Evolutionary conservation across 2,888 invertebrate species (phyloP).

Genomic region (Calephelis perditalis): DNA sequence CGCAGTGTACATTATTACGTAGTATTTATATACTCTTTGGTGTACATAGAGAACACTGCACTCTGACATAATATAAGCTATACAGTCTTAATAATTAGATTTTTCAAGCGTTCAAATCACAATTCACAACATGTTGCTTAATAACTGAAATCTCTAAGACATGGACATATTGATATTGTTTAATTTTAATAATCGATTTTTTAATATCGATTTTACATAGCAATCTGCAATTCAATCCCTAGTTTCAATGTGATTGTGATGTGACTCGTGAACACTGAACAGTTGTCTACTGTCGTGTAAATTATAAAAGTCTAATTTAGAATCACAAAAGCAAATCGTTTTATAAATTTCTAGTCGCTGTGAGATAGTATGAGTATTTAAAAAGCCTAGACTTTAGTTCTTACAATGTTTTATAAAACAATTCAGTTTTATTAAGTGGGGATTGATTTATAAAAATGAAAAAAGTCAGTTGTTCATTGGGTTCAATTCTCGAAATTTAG

Average conservation of each 20-base stretch:
- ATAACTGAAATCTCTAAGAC: too few relatives aligned
- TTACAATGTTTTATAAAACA: conserved; percentile 13
- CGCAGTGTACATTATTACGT: too few relatives aligned
- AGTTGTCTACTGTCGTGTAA: conserved; percentile 32
- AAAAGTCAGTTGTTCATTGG: conserved; percentile 12
- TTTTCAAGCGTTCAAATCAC: too few relatives aligned
- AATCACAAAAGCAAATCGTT: conserved; percentile 46
- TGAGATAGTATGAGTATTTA: conserved; percentile 44
- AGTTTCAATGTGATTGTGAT: conserved; percentile 25
- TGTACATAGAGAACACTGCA: too few relatives aligned
- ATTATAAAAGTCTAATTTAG: conserved; percentile 65
- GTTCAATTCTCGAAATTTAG: background rate
- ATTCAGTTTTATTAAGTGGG: conserved; percentile 15
- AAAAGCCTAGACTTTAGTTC: conserved; percentile 24
- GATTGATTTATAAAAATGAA: conserved; percentile 4
- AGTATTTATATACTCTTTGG: too few relatives aligned
- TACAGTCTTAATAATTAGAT: too few relatives aligned
- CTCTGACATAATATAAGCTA: too few relatives aligned
- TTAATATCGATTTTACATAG: background rate
- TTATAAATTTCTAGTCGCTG: conserved; percentile 47
- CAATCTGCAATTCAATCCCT: background rate
- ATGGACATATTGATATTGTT: too few relatives aligned
- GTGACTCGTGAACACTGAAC: conserved; percentile 35
- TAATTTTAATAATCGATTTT: background rate
- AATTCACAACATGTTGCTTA: too few relatives aligned